Percentiles rank a stretch among this genome's conserved stretches.
Evolutionary conservation across 2,797 vertebrate genomes (phyloP).

Genomic region (Propithecus perrieri): DNA sequence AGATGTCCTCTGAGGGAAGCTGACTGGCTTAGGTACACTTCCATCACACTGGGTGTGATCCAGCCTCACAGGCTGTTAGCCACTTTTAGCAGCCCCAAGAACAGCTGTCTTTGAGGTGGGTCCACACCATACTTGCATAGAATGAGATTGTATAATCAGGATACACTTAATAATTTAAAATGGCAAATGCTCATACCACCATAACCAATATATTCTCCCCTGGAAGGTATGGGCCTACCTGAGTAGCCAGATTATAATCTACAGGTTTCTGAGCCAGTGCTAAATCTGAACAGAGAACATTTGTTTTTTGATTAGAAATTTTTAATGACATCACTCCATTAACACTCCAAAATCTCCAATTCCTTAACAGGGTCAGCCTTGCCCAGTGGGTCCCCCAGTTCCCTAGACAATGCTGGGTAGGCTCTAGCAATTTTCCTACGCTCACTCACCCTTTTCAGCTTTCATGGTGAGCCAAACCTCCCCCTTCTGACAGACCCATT

Average conservation of each 20-base stretch:
- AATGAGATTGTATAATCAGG: background rate
- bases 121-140: background rate
- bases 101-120: background rate
- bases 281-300: background rate
- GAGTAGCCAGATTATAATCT: background rate
- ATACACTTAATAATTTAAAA: background rate
- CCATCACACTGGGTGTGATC: rapidly evolving
- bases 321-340: background rate
- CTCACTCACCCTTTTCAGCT: background rate
- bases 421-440: background rate
- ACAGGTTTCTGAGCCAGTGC: background rate
- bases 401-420: background rate
- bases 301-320: background rate
- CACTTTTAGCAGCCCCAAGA: background rate
- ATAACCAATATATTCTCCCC: background rate
- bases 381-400: no score
- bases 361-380: background rate
- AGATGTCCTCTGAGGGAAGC: background rate
- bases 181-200: background rate
- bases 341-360: background rate
- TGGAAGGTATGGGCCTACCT: background rate
- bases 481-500: background rate
- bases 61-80: background rate
- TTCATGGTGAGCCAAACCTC: background rate
- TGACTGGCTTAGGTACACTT: background rate